Conservation (phyloP, 2,113 vertebrate species). For the Oryzias woworae region DNA sequence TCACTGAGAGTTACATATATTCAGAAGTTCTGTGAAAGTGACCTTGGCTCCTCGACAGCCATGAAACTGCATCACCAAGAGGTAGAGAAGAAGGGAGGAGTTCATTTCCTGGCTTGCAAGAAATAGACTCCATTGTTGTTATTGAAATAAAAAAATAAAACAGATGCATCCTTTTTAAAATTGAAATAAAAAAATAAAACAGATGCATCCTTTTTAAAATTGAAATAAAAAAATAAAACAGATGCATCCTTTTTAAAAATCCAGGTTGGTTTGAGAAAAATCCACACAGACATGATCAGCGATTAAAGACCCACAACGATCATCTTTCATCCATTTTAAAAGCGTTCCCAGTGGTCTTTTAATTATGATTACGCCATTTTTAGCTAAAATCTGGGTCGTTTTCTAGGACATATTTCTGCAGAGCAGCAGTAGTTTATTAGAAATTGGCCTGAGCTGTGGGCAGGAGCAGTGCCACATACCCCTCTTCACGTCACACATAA, state of each 20-base stretch:
- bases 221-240: slow-evolving; percentile 29
- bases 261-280: slow-evolving; percentile 6
- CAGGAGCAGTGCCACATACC: too few relatives aligned
- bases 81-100: slow-evolving; percentile 52
- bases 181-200: slow-evolving; percentile 18
- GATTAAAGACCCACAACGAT: neutral
- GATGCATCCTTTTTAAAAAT: slow-evolving; percentile 73
- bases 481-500: too few relatives aligned
- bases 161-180: too few relatives aligned
- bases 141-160: slow-evolving; percentile 13
- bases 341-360: too few relatives aligned
- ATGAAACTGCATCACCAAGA: slow-evolving; percentile 36
- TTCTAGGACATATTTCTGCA: too few relatives aligned
- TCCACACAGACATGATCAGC: slow-evolving; percentile 4
- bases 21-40: slow-evolving; percentile 72
- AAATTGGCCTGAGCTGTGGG: too few relatives aligned
- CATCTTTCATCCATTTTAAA: neutral
- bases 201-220: too few relatives aligned
- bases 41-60: slow-evolving; percentile 38
- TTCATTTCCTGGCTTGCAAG: slow-evolving; percentile 73
- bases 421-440: too few relatives aligned
- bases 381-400: too few relatives aligned
- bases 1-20: slow-evolving; percentile 30
- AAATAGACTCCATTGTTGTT: slow-evolving; percentile 75
- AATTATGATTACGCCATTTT: too few relatives aligned